phyloP scores from a whole-genome alignment of 2,888 invertebrate species.

The Ormia ochracea region DNA sequence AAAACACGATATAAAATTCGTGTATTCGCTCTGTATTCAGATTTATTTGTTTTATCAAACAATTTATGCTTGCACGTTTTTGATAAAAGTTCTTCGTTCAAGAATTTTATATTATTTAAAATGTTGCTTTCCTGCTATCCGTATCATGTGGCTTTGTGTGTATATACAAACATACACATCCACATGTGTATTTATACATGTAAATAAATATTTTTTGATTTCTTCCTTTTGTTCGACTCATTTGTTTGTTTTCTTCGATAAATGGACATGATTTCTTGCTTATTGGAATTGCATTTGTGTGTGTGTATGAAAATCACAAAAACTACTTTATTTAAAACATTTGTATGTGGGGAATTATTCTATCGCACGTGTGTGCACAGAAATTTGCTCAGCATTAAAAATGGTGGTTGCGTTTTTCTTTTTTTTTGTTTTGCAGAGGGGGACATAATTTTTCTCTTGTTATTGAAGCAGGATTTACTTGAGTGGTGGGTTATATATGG shows the following conservation, averaged over 20 bases:
- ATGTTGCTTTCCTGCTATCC: not conserved
- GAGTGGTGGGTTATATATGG: not conserved
- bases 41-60: constrained; percentile 23
- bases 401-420: constrained; percentile 36
- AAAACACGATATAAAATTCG: not conserved
- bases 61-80: constrained; percentile 36
- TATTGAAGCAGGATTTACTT: constrained; percentile 1
- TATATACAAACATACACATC: no score
- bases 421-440: constrained; percentile 3
- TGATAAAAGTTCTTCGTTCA: constrained; percentile 2
- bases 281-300: constrained; percentile 16
- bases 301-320: not conserved
- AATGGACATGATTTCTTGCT: constrained; percentile 14
- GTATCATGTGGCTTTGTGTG: not conserved
- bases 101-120: constrained; percentile 3
- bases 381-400: not conserved
- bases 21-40: not conserved
- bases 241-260: constrained; percentile 12
- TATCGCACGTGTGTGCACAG: constrained; percentile 40
- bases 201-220: not conserved
- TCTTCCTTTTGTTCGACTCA: not conserved
- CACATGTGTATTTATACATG: not conserved
- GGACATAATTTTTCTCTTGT: constrained; percentile 3
- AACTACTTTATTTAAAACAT: not conserved
- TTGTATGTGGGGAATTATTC: not conserved